These are phyloP conservation scores for Opisthocomus hoazin DNA, from an alignment of 2,113 vertebrate genomes.

Conservation along the genomic window DNA sequence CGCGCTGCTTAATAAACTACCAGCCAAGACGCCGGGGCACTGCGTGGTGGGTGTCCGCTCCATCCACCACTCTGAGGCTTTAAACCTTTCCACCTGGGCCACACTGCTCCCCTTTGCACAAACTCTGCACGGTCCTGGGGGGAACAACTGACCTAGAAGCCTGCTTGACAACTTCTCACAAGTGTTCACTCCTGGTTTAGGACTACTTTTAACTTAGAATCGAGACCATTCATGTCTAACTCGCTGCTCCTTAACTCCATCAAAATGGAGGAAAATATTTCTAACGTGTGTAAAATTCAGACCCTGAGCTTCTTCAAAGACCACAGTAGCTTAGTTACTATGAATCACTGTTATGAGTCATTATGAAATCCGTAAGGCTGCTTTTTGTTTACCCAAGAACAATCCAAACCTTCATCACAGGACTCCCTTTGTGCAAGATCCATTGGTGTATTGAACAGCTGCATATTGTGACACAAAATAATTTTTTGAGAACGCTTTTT, in stretches of 20 bases:
- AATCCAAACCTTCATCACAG: constrained; percentile 23
- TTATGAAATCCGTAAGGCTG: neutral
- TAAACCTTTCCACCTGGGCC: neutral
- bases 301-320: constrained; percentile 2
- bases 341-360: neutral
- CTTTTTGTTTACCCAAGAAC: constrained; percentile 4
- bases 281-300: neutral
- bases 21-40: neutral
- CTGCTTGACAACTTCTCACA: neutral
- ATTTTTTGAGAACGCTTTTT: neutral
- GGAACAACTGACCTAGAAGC: neutral
- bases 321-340: neutral
- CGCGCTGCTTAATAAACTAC: neutral
- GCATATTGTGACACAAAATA: neutral
- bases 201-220: neutral
- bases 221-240: neutral
- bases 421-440: constrained; percentile 1
- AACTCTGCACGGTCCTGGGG: neutral
- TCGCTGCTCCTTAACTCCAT: neutral
- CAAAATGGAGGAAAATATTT: neutral
- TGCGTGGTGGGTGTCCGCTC: neutral
- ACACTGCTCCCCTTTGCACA: neutral
- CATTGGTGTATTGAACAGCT: neutral
- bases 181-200: neutral
- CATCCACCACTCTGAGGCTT: rapidly evolving